phyloP scores from a whole-genome alignment of 2,113 vertebrate genomes.

The Oostethus manadensis region DNA sequence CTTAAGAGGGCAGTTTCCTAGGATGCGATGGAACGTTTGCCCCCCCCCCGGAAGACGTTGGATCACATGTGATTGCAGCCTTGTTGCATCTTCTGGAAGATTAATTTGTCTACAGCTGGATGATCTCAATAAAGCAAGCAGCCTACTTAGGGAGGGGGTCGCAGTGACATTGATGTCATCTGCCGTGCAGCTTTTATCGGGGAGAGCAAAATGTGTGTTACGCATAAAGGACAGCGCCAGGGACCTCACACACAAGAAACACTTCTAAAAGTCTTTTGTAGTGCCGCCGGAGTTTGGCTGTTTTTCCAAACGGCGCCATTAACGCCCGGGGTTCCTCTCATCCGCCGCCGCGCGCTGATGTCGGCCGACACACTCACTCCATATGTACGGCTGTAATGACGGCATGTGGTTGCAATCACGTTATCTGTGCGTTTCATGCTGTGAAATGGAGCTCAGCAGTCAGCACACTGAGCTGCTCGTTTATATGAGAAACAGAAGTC shows the following conservation, averaged over 20 bases:
- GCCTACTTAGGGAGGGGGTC: conserved; percentile 14
- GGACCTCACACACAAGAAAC: conserved; percentile 62
- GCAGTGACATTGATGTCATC: conserved; percentile 51
- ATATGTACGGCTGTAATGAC: conserved; percentile 56
- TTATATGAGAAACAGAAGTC: conserved; percentile 23
- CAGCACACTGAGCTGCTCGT: conserved; percentile 3
- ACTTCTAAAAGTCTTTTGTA: conserved; percentile 46
- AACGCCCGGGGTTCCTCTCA: conserved; percentile 53
- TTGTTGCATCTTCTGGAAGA: conserved; percentile 1
- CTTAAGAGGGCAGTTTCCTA: conserved; percentile 21
- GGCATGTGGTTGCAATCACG: conserved; percentile 64
- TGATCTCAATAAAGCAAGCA: conserved; percentile 3
- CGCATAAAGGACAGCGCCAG: conserved; percentile 27
- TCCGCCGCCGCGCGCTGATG: conserved; percentile 30
- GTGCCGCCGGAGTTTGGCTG: conserved; percentile 30
- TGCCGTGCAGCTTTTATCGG: conserved; percentile 58
- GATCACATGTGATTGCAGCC: conserved; percentile 20
- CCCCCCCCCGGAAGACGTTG: conserved; percentile 25
- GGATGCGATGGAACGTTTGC: conserved; percentile 20
- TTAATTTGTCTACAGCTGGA: conserved; percentile 6
- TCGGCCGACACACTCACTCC: conserved; percentile 63
- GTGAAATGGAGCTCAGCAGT: conserved; percentile 43
- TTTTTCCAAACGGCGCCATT: conserved; percentile 61
- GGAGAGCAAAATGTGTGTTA: conserved; percentile 23
- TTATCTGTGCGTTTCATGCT: conserved; percentile 58